Conservation (phyloP, 2,888 invertebrate species). For the Acanthosoma haemorrhoidale region DNA sequence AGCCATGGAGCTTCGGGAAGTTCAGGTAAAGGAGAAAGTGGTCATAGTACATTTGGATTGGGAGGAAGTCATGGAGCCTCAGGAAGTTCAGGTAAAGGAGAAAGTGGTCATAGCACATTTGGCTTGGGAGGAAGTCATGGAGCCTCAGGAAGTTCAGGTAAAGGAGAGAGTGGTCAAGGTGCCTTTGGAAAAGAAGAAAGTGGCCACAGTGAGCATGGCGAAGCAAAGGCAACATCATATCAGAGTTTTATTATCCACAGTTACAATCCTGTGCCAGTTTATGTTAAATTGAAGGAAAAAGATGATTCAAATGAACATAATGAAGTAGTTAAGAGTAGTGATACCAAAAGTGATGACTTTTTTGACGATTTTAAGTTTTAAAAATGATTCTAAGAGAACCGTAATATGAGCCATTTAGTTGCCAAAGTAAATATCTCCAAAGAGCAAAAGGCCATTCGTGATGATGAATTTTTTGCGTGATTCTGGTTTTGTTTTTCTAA, state of each 20-base stretch:
- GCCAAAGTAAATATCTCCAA: too few relatives aligned
- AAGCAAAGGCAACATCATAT: slow-evolving; percentile 32
- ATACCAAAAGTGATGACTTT: background rate
- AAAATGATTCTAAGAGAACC: background rate
- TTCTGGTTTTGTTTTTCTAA: too few relatives aligned
- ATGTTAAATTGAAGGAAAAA: slow-evolving; percentile 15
- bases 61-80: background rate
- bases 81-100: background rate
- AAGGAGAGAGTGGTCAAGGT: background rate
- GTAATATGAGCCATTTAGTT: too few relatives aligned
- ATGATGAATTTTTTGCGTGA: too few relatives aligned
- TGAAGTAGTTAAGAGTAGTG: background rate
- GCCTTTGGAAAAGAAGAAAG: background rate
- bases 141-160: background rate
- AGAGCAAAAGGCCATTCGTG: too few relatives aligned
- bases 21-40: background rate
- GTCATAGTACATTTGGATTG: background rate
- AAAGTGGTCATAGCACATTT: background rate
- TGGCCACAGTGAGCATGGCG: background rate
- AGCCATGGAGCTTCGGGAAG: background rate
- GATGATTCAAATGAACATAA: background rate
- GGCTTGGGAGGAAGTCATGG: background rate
- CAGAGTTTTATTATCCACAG: slow-evolving; percentile 35
- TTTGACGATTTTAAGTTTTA: background rate
- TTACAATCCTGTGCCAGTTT: slow-evolving; percentile 27